phyloP scores from a whole-genome alignment of 2,113 vertebrate species.

The Psophia crepitans region DNA sequence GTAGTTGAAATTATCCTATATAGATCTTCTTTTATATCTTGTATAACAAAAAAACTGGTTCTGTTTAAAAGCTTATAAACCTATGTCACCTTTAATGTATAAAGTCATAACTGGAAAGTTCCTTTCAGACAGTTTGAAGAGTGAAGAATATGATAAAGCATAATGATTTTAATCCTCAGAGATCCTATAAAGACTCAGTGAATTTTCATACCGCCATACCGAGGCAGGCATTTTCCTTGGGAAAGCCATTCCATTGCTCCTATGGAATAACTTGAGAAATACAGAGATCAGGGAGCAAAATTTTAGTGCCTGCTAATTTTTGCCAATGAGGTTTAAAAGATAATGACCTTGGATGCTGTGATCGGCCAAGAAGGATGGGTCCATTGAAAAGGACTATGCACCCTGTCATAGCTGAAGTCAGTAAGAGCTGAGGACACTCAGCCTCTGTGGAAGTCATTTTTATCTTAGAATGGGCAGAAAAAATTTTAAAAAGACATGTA shows the following conservation, averaged over 20 bases:
- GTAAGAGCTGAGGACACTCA: not conserved
- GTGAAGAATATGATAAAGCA: not conserved
- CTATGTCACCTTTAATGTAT: not conserved
- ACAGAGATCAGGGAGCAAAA: not conserved
- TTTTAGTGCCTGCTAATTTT: not conserved
- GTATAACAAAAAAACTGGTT: not conserved
- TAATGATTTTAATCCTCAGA: not conserved
- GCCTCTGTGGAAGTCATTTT: not conserved
- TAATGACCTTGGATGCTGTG: not conserved
- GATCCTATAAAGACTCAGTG: not conserved
- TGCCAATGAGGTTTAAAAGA: not conserved
- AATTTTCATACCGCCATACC: not conserved
- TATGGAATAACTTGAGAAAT: not conserved
- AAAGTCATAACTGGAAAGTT: not conserved
- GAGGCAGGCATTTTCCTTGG: not conserved
- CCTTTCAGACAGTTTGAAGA: not conserved
- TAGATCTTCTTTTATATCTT: not conserved
- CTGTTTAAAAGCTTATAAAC: constrained; percentile 2
- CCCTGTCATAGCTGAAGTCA: not conserved
- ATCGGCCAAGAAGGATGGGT: not conserved
- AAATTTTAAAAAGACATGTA: not conserved
- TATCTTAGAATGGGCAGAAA: not conserved
- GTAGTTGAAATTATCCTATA: not conserved
- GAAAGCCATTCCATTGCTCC: not conserved
- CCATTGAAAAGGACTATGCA: not conserved